phyloP scores from a whole-genome alignment of 2,888 invertebrate genomes.

The Pyrrhosoma nymphula region DNA sequence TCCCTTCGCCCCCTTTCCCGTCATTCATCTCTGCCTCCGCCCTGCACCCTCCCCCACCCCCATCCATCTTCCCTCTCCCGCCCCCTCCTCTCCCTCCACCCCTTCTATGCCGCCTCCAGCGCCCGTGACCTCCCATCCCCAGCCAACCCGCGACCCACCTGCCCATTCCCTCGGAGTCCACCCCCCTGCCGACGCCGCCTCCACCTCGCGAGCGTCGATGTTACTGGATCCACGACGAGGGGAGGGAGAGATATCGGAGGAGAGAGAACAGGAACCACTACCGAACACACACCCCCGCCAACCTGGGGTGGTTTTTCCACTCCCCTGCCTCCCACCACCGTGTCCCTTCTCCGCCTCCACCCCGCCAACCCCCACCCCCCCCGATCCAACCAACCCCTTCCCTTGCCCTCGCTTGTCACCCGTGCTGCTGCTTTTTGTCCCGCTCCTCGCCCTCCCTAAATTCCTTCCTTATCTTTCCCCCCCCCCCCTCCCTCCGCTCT shows the following conservation, averaged over 20 bases:
- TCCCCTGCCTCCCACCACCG: background rate
- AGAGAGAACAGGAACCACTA: too few species aligned
- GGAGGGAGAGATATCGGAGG: too few species aligned
- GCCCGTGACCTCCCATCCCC: background rate
- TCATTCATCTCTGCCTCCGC: slow-evolving; percentile 24
- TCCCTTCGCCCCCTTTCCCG: background rate
- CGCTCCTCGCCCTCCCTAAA: background rate
- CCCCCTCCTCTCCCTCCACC: background rate
- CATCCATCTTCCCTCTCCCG: background rate
- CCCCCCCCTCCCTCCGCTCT: background rate
- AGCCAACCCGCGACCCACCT: background rate
- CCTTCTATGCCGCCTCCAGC: background rate
- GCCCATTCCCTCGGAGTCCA: background rate
- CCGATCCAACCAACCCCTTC: background rate
- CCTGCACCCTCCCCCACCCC: background rate
- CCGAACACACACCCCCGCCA: background rate
- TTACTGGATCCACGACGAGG: too few species aligned
- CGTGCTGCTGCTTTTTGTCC: background rate
- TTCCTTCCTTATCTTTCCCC: background rate
- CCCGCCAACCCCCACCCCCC: background rate
- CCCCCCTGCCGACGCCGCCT: background rate
- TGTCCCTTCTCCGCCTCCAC: background rate
- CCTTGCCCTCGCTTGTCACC: background rate
- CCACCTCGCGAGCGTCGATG: too few species aligned
- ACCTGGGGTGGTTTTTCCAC: background rate